Conservation (phyloP, 92 coral and sea anemone species). For the Micromussa lordhowensis region DNA sequence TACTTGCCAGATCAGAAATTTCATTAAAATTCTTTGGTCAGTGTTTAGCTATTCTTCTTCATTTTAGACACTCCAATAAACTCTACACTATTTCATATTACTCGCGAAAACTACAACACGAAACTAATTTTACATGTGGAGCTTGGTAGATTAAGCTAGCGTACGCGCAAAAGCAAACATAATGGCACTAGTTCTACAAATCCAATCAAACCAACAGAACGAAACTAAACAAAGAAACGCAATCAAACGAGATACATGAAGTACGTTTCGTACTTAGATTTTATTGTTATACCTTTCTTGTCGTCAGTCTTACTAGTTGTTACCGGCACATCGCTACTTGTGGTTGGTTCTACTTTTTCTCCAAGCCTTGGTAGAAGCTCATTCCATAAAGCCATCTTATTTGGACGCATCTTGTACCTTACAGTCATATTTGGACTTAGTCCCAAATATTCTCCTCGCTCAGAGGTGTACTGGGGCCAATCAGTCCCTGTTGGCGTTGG, state of each 20-base stretch:
- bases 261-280: background rate
- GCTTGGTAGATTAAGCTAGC: no score
- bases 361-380: slow-evolving; percentile 42
- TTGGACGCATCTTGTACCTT: slow-evolving; percentile 34
- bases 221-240: no score
- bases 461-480: slow-evolving; percentile 59
- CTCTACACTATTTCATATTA: no score
- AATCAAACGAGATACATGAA: background rate
- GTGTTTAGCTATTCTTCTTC: no score
- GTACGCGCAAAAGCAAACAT: no score
- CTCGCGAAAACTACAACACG: no score
- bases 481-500: background rate
- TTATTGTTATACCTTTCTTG: background rate
- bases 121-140: no score
- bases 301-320: background rate
- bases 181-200: no score
- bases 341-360: background rate
- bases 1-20: no score
- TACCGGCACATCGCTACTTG: background rate
- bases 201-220: no score
- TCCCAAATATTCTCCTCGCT: slow-evolving; percentile 41
- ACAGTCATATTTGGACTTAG: slow-evolving; percentile 20
- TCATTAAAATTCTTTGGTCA: no score
- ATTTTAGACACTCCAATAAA: no score
- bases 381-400: slow-evolving; percentile 71